Evolutionary conservation across 2,888 invertebrate species (phyloP).

Genomic region (Pandemis corylana): DNA sequence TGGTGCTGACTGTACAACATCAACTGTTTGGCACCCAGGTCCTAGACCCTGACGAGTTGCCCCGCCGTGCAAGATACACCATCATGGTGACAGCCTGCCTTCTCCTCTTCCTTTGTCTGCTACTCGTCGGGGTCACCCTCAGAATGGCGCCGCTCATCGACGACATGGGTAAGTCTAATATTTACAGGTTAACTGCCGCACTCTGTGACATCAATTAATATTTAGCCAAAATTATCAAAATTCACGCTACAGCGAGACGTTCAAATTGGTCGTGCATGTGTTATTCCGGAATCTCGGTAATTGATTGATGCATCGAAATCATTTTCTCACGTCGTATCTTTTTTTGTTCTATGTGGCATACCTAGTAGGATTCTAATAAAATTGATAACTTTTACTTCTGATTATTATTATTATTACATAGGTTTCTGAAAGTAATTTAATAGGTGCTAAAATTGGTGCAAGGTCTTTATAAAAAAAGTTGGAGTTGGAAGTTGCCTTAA

Average conservation of each 20-base stretch:
- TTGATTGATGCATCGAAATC: too few species aligned
- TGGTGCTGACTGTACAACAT: background rate
- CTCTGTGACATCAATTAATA: background rate
- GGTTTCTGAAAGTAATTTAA: background rate
- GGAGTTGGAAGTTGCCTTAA: constrained; percentile 4
- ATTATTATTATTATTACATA: too few species aligned
- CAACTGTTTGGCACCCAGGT: constrained; percentile 68
- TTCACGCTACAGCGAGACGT: too few species aligned
- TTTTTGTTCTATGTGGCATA: too few species aligned
- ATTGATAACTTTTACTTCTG: too few species aligned
- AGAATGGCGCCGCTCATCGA: constrained; percentile 98
- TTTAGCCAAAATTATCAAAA: too few species aligned
- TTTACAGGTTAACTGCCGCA: background rate
- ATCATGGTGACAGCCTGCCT: constrained; percentile 96
- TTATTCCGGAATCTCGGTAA: too few species aligned
- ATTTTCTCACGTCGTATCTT: too few species aligned
- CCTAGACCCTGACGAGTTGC: constrained; percentile 92
- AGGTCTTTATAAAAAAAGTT: background rate
- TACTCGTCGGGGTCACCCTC: constrained; percentile 95
- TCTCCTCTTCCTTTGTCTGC: constrained; percentile 93
- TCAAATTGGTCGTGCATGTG: too few species aligned
- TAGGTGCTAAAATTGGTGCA: background rate
- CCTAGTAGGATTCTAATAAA: too few species aligned
- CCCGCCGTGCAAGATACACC: constrained; percentile 94
- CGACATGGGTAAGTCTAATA: constrained; percentile 93